A percentile compares a stretch with the other conserved stretches of the same genome.
Evolutionary conservation across 2,113 vertebrate species (phyloP).

Genomic region (Grallaria varia): DNA sequence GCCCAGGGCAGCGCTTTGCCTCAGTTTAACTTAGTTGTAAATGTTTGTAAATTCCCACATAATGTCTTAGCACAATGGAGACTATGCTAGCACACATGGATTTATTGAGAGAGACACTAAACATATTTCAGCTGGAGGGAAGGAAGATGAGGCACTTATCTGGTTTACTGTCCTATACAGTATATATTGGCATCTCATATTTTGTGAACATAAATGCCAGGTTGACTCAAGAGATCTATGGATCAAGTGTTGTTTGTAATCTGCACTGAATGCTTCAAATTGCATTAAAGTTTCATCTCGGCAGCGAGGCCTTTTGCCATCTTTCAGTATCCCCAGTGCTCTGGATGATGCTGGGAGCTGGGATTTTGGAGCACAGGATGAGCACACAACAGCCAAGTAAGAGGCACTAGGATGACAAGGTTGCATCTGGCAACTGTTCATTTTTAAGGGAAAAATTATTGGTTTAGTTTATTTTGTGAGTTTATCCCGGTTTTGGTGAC

Average conservation of each 20-base stretch:
- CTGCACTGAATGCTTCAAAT: not conserved
- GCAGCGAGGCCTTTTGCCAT: not conserved
- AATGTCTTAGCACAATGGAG: slow-evolving; percentile 19
- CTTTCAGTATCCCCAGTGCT: not conserved
- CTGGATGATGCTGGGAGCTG: not conserved
- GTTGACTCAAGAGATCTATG: slow-evolving; percentile 43
- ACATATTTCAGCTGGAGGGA: slow-evolving; percentile 52
- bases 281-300: not conserved
- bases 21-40: slow-evolving; percentile 40
- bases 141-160: slow-evolving; percentile 41
- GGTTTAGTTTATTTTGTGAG: not conserved
- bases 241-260: slow-evolving; percentile 16
- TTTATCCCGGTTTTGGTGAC: not conserved
- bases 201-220: slow-evolving; percentile 52
- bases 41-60: slow-evolving; percentile 36
- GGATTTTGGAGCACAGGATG: not conserved
- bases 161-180: slow-evolving; percentile 25
- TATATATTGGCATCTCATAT: slow-evolving; percentile 31
- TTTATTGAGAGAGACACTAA: slow-evolving; percentile 51
- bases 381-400: not conserved
- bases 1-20: slow-evolving; percentile 6
- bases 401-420: not conserved
- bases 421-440: not conserved
- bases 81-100: not conserved
- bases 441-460: not conserved